Evolutionary conservation across 64 coral and sea anemone species (phyloP), one percentile per base, ranked within the genome.

Genomic region (Montipora foliosa): DNA sequence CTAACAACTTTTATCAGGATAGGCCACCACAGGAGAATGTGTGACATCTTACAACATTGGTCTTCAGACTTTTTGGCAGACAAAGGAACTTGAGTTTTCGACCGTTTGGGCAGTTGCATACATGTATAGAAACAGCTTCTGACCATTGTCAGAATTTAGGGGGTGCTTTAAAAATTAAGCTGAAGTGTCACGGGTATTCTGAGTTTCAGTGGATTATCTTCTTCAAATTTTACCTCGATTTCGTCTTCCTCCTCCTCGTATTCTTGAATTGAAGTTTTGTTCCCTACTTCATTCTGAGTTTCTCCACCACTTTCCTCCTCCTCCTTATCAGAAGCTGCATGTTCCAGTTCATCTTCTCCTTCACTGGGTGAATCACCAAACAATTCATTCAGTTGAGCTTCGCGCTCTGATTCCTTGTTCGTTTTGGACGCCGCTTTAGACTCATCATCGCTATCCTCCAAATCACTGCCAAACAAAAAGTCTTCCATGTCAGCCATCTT

Each of bases 361-460:
- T 98, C 96, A 57, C 96, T 97, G 6, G 75, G 81, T 45, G 96
- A 97, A 62, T 95, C 93, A 71, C 93, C 96, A 84, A 97, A 97
- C 47, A 97, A 50, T 61, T 97, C 93, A 44, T 95, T 87, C 17
- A 97, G 37, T 22, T 94, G 73, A 53, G 92, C 77, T 64, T 92
- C 77, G 4, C 91, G 76, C 7, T 90, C 92, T 45, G 86, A 17
- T 89, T 62, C 51, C 7, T 74, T 74, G 20, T 77, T 70, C 45
- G n/a, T 10, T 79, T 95, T 89, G 75, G 24, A 29, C 29, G 29
- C 91, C 61, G 50, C 77, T 66, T 94, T 79, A 14, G 66, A 89
- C 82, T 99, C 98, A 67, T 99, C 94, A 29, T 96, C 95, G 83
- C 95, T 96, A 49, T 99, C 98, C 51, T 94, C 98, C 77, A 96